Evolutionary conservation across 1,140 invertebrate species (phyloP).

Genomic region (Drosophila aff.): DNA sequence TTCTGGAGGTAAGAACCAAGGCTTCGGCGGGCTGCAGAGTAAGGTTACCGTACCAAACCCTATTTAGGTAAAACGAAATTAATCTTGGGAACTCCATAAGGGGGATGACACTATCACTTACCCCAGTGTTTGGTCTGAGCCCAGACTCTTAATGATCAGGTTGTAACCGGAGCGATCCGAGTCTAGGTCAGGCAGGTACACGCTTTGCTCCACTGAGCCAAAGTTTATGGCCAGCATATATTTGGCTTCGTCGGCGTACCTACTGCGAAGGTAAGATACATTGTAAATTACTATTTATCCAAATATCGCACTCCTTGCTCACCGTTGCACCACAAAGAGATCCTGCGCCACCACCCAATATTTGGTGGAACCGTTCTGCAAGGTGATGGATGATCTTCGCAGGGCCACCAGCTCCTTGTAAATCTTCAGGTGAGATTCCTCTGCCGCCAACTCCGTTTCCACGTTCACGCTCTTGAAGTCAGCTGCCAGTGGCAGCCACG

Average conservation of each 20-base stretch:
- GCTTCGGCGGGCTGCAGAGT: constrained; percentile 46
- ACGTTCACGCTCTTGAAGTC: constrained; percentile 86
- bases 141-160: constrained; percentile 58
- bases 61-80: background rate
- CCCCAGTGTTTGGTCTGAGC: constrained; percentile 47
- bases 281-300: too few species aligned
- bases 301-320: background rate
- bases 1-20: constrained; percentile 35
- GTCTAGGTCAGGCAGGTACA: constrained; percentile 61
- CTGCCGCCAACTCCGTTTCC: constrained; percentile 16
- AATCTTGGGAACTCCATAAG: too few species aligned
- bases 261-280: constrained; percentile 4
- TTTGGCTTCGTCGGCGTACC: constrained; percentile 20
- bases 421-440: constrained; percentile 58
- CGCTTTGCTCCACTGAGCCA: constrained; percentile 9
- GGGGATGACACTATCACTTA: constrained; percentile 5
- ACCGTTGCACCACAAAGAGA: constrained; percentile 64
- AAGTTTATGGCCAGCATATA: constrained; percentile 62
- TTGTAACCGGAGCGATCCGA: constrained; percentile 32
- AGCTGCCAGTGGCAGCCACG: constrained; percentile 88
- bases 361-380: constrained; percentile 58
- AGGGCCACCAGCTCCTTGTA: constrained; percentile 55
- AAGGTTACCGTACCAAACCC: background rate
- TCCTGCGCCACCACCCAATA: constrained; percentile 44
- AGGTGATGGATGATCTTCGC: constrained; percentile 37